phyloP scores from a whole-genome alignment of 2,797 vertebrate species.

The Pangasius mekongensis region DNA sequence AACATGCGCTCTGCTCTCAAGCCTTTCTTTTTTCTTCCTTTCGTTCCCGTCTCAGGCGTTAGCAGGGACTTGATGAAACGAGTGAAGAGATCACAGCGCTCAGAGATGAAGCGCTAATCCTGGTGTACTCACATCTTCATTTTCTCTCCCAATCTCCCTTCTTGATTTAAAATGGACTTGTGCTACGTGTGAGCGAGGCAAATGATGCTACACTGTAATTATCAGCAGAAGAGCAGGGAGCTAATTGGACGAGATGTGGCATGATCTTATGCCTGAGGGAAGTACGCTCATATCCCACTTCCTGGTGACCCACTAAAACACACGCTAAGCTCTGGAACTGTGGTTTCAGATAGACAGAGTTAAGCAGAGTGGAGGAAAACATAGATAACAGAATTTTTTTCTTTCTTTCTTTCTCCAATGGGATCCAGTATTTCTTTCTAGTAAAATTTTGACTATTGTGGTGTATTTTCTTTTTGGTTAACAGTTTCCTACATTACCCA shows the following conservation, averaged over 20 bases:
- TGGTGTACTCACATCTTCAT: background rate
- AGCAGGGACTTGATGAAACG: background rate
- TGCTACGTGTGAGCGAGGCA: slow-evolving; percentile 8
- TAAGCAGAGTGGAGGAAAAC: slow-evolving; percentile 36
- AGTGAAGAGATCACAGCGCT: slow-evolving; percentile 28
- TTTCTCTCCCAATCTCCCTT: background rate
- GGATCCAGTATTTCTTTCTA: background rate
- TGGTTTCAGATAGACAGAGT: background rate
- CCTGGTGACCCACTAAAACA: slow-evolving; percentile 73
- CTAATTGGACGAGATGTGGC: slow-evolving; percentile 80
- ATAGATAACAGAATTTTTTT: background rate
- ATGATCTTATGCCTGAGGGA: slow-evolving; percentile 72
- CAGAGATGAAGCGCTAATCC: slow-evolving; percentile 40
- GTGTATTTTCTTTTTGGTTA: background rate
- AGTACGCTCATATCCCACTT: slow-evolving; percentile 75
- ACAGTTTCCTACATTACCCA: background rate
- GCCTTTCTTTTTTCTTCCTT: slow-evolving; percentile 23
- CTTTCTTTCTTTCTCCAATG: background rate
- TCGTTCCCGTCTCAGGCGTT: background rate
- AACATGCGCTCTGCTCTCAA: slow-evolving; percentile 54
- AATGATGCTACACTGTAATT: slow-evolving; percentile 65
- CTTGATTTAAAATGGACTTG: background rate
- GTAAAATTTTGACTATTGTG: background rate
- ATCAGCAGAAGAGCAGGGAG: slow-evolving; percentile 72
- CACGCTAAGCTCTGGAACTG: background rate